Conservation (phyloP, 2,888 invertebrate genomes). For the Ichneumoninae sp. region DNA sequence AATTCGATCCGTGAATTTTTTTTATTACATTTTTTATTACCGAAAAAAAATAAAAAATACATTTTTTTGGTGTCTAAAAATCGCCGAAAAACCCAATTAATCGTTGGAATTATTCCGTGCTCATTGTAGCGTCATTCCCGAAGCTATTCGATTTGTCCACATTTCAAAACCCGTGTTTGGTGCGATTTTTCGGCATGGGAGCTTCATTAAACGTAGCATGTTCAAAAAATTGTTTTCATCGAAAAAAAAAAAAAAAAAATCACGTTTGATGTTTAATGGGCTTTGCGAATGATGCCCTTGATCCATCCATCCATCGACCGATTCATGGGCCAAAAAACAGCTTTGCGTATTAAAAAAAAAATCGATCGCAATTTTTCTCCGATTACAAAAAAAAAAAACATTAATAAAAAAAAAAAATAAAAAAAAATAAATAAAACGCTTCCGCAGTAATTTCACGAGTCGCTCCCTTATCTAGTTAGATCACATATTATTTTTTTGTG, state of each 20-base stretch:
- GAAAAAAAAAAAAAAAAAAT: not conserved
- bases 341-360: slow-evolving; percentile 20
- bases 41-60: too few relatives aligned
- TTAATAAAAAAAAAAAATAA: not conserved
- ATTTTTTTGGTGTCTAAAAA: too few relatives aligned
- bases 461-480: slow-evolving; percentile 16
- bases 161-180: not conserved
- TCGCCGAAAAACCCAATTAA: too few relatives aligned
- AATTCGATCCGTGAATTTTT: not conserved
- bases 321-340: not conserved
- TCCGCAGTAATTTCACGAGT: slow-evolving; percentile 24
- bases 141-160: not conserved
- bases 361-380: not conserved
- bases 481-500: slow-evolving; percentile 3
- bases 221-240: not conserved
- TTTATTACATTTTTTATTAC: too few relatives aligned
- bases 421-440: slow-evolving; percentile 10
- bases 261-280: not conserved
- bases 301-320: not conserved
- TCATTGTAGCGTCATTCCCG: not conserved
- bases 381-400: not conserved
- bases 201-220: slow-evolving; percentile 30
- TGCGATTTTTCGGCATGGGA: slow-evolving; percentile 34
- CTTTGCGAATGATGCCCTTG: slow-evolving; percentile 16
- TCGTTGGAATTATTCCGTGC: too few relatives aligned